Conservation (phyloP, 2,888 invertebrate genomes). For the Mythimna impura region DNA sequence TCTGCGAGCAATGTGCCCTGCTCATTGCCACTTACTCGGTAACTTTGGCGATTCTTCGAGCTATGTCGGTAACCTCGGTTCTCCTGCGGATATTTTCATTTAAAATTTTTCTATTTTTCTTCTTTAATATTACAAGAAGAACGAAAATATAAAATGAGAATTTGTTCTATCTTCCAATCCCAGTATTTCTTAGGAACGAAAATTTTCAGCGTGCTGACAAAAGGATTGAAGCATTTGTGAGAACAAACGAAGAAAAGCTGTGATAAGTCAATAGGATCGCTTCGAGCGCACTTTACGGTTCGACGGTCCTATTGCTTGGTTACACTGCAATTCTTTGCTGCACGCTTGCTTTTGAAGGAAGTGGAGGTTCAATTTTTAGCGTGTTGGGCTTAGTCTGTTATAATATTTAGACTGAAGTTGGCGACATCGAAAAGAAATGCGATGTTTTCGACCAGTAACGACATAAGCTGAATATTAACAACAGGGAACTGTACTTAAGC, state of each 20-base stretch:
- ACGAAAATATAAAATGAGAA: neutral
- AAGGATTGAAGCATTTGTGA: conserved; percentile 18
- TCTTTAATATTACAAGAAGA: too few species aligned
- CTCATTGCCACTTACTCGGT: too few species aligned
- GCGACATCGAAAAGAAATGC: neutral
- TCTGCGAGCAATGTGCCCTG: too few species aligned
- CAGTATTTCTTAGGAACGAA: conserved; percentile 14
- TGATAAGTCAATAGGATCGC: conserved; percentile 26
- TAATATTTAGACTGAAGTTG: too few species aligned
- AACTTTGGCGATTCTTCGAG: too few species aligned
- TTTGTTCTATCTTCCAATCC: neutral
- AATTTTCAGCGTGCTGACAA: conserved; percentile 2
- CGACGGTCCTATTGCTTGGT: neutral
- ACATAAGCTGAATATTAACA: neutral
- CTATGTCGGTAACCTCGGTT: too few species aligned
- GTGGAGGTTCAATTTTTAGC: neutral
- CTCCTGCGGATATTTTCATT: too few species aligned
- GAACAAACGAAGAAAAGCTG: conserved; percentile 19
- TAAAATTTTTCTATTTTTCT: too few species aligned
- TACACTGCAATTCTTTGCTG: conserved; percentile 14
- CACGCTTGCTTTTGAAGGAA: neutral
- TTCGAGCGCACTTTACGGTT: conserved; percentile 17
- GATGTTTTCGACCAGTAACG: neutral
- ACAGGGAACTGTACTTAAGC: too few species aligned
- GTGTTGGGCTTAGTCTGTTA: neutral